Conservation (phyloP, 2,797 vertebrate genomes). For the Dendrocincla tyrannina region DNA sequence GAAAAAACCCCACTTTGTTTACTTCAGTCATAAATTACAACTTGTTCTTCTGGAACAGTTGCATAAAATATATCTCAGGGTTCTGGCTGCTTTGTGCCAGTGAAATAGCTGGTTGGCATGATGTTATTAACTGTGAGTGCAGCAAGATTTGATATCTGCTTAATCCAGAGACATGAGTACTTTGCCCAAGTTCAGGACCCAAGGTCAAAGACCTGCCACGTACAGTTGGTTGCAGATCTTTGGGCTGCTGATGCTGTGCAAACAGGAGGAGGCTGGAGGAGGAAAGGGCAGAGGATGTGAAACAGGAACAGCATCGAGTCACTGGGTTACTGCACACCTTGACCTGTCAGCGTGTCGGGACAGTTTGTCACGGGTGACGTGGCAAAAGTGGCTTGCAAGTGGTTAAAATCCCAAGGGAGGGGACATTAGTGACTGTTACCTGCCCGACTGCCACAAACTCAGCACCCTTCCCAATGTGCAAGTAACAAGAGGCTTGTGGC, state of each 20-base stretch:
- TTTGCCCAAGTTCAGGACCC: background rate
- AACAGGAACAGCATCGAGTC: background rate
- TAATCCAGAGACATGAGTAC: background rate
- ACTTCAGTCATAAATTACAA: background rate
- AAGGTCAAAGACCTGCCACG: slow-evolving; percentile 32
- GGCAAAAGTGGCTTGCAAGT: background rate
- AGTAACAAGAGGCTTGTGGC: background rate
- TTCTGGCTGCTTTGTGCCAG: background rate
- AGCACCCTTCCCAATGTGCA: background rate
- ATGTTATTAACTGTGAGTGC: background rate
- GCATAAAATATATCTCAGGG: background rate
- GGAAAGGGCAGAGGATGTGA: background rate
- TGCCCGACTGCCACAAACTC: background rate
- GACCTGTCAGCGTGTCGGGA: background rate
- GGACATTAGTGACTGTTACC: background rate
- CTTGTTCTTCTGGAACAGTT: background rate
- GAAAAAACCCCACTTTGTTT: background rate
- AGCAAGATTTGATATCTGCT: background rate
- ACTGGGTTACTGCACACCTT: background rate
- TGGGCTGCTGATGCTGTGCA: background rate
- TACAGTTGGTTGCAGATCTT: background rate
- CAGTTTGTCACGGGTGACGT: background rate
- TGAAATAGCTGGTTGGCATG: background rate
- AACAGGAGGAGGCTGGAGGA: background rate
- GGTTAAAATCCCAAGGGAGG: background rate